These are phyloP conservation scores for Heterodera schachtii DNA, from an alignment of 1,140 invertebrate genomes.

Conservation along the genomic window DNA sequence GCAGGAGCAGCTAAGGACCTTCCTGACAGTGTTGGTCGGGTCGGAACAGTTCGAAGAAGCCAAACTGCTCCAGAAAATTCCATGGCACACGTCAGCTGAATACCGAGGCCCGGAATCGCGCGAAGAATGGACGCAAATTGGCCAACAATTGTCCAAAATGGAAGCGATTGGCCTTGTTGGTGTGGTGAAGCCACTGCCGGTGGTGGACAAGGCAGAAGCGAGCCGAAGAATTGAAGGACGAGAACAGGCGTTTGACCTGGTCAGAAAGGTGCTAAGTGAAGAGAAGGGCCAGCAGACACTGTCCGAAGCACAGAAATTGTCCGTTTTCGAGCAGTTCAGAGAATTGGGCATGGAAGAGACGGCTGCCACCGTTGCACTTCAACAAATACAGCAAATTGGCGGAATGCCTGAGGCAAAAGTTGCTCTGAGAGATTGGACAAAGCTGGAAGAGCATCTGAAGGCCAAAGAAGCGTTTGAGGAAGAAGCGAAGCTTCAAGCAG, in stretches of 20 bases:
- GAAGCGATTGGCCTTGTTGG: too few relatives aligned
- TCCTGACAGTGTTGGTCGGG: background rate
- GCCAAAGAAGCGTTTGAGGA: background rate
- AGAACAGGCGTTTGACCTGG: too few relatives aligned
- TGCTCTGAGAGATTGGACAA: background rate
- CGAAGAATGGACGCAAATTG: background rate
- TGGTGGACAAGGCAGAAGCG: background rate
- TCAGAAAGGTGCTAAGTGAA: background rate
- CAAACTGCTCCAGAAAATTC: background rate
- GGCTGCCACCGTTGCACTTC: background rate
- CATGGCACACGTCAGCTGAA: background rate
- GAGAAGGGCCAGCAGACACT: background rate
- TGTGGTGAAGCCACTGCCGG: background rate
- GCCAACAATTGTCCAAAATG: too few relatives aligned
- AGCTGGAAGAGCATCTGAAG: slow-evolving; percentile 17
- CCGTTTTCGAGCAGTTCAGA: background rate
- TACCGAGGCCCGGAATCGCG: too few relatives aligned
- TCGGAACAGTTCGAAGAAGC: background rate
- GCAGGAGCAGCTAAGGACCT: background rate
- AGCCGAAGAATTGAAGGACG: background rate
- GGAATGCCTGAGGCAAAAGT: slow-evolving; percentile 9
- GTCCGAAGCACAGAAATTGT: background rate
- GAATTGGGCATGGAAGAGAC: slow-evolving; percentile 9
- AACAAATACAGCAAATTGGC: slow-evolving; percentile 7
- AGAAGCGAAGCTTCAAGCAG: background rate